phyloP scores from a whole-genome alignment of 2,888 invertebrate species.

The Mayetiola destructor region DNA sequence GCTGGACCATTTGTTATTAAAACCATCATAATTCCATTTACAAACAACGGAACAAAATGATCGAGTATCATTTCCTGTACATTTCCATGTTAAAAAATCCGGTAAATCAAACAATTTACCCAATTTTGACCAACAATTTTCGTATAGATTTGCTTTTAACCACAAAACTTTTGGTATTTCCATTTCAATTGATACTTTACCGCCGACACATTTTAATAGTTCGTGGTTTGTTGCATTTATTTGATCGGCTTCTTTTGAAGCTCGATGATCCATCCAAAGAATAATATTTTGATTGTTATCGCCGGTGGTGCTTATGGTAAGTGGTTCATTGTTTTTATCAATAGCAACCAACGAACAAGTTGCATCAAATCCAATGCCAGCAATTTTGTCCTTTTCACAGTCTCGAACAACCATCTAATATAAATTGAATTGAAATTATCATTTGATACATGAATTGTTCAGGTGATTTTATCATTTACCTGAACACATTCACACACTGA shows the following conservation, averaged over 20 bases:
- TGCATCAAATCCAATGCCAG: slow-evolving; percentile 88
- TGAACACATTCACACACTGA: slow-evolving; percentile 50
- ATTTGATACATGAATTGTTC: slow-evolving; percentile 18
- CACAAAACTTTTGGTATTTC: slow-evolving; percentile 87
- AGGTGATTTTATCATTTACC: no score
- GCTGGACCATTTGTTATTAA: slow-evolving; percentile 53
- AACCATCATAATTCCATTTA: slow-evolving; percentile 82
- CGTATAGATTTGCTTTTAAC: slow-evolving; percentile 61
- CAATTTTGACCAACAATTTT: slow-evolving; percentile 50
- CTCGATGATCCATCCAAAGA: slow-evolving; percentile 88
- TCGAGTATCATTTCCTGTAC: slow-evolving; percentile 61
- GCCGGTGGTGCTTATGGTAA: slow-evolving; percentile 53
- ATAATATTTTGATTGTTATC: slow-evolving; percentile 64
- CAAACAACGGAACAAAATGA: slow-evolving; percentile 86
- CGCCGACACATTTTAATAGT: slow-evolving; percentile 74
- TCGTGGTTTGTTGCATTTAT: slow-evolving; percentile 66
- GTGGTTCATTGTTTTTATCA: slow-evolving; percentile 50
- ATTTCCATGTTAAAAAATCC: slow-evolving; percentile 86
- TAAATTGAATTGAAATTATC: slow-evolving; percentile 20
- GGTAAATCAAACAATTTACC: slow-evolving; percentile 80
- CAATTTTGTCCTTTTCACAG: slow-evolving; percentile 43
- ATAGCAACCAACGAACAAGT: slow-evolving; percentile 84
- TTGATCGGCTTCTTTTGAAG: slow-evolving; percentile 57
- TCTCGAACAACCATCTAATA: slow-evolving; percentile 45
- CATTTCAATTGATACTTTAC: slow-evolving; percentile 92